A percentile compares a stretch with the other conserved stretches of the same genome.
Evolutionary conservation across 2,113 vertebrate genomes (phyloP).

Genomic region (Macquaria ambigua): DNA sequence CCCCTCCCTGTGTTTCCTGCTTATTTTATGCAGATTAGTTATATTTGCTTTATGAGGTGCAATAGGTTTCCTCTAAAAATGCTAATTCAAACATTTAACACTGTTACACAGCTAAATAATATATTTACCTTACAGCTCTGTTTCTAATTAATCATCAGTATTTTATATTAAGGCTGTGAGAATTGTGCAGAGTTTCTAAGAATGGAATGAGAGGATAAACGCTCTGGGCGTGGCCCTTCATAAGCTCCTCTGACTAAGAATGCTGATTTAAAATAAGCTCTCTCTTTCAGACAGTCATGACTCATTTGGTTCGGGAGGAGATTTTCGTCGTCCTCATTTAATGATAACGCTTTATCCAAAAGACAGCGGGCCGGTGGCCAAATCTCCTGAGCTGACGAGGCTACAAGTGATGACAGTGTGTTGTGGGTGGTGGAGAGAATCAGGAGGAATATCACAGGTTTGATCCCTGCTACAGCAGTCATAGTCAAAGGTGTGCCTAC

Average conservation of each 20-base stretch:
- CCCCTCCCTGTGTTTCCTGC: neutral
- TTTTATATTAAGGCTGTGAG: conserved; percentile 32
- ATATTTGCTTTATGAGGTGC: neutral
- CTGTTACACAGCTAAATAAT: conserved; percentile 24
- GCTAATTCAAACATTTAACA: conserved; percentile 46
- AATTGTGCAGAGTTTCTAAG: conserved; percentile 28
- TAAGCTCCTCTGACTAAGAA: conserved; percentile 49
- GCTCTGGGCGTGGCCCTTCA: conserved; percentile 42
- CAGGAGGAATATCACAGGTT: neutral
- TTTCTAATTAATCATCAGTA: conserved; percentile 57
- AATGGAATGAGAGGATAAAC: conserved; percentile 31
- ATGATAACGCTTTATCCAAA: conserved; percentile 46
- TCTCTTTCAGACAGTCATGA: conserved; percentile 43
- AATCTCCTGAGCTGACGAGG: conserved; percentile 37
- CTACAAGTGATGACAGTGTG: neutral
- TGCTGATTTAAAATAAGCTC: conserved; percentile 57
- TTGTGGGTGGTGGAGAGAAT: conserved; percentile 10
- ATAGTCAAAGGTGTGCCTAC: neutral
- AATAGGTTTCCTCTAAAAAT: conserved; percentile 25
- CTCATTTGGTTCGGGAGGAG: conserved; percentile 48
- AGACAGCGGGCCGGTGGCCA: conserved; percentile 25
- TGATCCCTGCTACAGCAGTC: neutral
- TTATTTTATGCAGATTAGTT: conserved; percentile 19
- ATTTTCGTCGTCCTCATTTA: conserved; percentile 56
- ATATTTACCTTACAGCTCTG: conserved; percentile 45